Evolutionary conservation across 2,113 vertebrate species (phyloP), one percentile per base, ranked within the genome.

Genomic region (Elephantulus edwardii): DNA sequence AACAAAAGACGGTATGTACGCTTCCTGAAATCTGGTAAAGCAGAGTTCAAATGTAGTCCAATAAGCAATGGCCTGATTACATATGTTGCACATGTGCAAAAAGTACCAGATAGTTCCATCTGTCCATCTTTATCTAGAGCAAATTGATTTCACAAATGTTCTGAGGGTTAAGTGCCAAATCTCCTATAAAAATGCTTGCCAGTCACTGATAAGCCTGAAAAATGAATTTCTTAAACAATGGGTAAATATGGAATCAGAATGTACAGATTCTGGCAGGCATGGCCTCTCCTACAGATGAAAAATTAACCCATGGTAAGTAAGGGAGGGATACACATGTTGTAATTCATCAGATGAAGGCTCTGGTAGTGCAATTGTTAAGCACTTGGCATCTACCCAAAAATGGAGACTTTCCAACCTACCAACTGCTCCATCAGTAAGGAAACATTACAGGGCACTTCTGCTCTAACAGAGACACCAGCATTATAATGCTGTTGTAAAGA

Each of bases 81-180:
- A 60, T 42, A 60, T 24, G 84, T 10, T 40, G 71, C 90, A 66
- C 85, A 80, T 83, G 86, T 85, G 72, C 60, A 56, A 56, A 89
- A 72, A 89, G 42, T 72, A 78, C 83, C 86, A 96, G 89, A 68
- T 86, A 92, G 58, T 83, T 87, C 92, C 94, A 95, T 92, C 94
- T 95, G 95, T 93, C 93, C 75, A 68, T 91, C 84, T 94, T 90
- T 87, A 92, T 96, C 93, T 87, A 82, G 46, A 87, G 75, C 85
- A 79, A 95, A 93, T 93, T 79, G 92, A 96, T 95, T 96, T 95
- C 89, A 95, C 96, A 95, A 94, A 58, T 89, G 58, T 72, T 83
- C 82, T 24, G 14, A 84, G 84, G 66, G 75, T 75, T 89, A 91
- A 87, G 89, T 92, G 78, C 88, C 90, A 92, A 89, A 46, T 20